Conservation (phyloP, 2,113 vertebrate species). For the Lagopus muta region DNA sequence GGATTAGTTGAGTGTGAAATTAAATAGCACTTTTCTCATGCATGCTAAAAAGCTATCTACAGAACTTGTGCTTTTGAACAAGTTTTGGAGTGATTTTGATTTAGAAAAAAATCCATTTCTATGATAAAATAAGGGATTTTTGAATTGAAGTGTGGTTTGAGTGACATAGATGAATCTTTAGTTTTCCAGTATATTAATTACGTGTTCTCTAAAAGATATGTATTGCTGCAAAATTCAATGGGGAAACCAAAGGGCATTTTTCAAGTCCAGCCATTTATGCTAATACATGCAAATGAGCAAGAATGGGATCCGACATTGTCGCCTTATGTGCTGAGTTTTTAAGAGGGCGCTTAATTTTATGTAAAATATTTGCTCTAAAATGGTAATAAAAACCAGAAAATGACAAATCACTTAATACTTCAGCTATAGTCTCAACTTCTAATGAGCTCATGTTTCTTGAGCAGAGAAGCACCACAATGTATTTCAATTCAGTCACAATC, state of each 20-base stretch:
- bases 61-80: conserved; percentile 56
- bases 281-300: conserved; percentile 58
- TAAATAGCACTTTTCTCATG: conserved; percentile 77
- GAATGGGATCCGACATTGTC: conserved; percentile 51
- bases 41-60: conserved; percentile 63
- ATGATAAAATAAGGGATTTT: conserved; percentile 55
- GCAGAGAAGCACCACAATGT: conserved; percentile 8
- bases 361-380: conserved; percentile 65
- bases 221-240: conserved; percentile 49
- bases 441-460: background rate
- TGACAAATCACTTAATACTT: conserved; percentile 31
- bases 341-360: conserved; percentile 63
- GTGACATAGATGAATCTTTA: conserved; percentile 51
- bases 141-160: conserved; percentile 45
- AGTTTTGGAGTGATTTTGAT: conserved; percentile 61
- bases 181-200: conserved; percentile 65
- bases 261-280: conserved; percentile 48
- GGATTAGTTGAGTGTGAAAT: conserved; percentile 81
- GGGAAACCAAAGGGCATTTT: conserved; percentile 1
- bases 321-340: conserved; percentile 49
- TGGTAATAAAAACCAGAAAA: conserved; percentile 63
- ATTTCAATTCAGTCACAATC: conserved; percentile 53
- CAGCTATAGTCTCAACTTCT: background rate
- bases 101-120: conserved; percentile 25
- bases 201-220: conserved; percentile 48